Percentiles rank a stretch among this genome's conserved stretches.
phyloP scores from a whole-genome alignment of 2,797 vertebrate genomes.

The Muscicapa striata region DNA sequence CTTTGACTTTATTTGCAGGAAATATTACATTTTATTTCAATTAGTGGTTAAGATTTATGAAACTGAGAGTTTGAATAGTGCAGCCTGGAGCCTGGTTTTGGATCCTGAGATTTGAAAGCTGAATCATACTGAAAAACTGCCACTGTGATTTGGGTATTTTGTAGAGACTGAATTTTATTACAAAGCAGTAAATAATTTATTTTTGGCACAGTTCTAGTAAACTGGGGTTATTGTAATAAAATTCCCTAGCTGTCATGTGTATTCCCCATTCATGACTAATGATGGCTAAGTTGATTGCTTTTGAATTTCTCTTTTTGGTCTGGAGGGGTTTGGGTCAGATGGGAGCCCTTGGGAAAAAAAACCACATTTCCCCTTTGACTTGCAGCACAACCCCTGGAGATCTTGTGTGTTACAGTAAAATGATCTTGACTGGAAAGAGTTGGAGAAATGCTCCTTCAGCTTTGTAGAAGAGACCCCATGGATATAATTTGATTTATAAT shows the following conservation, averaged over 20 bases:
- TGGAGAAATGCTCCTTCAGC: not conserved
- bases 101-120: not conserved
- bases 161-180: not conserved
- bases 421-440: not conserved
- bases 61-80: not conserved
- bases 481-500: conserved; percentile 34
- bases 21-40: not conserved
- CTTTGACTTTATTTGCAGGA: not conserved
- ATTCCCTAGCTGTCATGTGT: not conserved
- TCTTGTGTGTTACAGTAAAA: not conserved
- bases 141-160: not conserved
- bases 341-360: not conserved
- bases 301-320: not conserved
- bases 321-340: not conserved
- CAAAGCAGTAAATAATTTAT: not conserved
- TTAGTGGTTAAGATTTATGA: not conserved
- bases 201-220: conserved; percentile 15
- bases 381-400: not conserved
- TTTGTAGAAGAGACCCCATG: not conserved
- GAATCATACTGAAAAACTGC: not conserved
- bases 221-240: not conserved
- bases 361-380: not conserved
- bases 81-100: not conserved
- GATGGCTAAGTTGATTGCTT: not conserved
- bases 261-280: not conserved